Evolutionary conservation across 2,888 invertebrate genomes (phyloP).

Genomic region (Drosophila dives): DNA sequence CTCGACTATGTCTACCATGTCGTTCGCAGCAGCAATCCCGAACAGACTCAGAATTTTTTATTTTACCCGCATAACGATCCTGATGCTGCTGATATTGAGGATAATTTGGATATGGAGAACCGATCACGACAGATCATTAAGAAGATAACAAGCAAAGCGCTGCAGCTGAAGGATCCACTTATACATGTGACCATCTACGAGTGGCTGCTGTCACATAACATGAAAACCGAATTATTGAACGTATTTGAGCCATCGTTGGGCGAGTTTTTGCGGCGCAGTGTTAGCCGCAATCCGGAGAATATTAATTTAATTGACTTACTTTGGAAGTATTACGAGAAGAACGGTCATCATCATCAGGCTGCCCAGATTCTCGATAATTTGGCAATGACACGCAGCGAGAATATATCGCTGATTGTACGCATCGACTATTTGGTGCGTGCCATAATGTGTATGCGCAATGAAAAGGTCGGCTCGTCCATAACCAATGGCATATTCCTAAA

Average conservation of each 20-base stretch:
- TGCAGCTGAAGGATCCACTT: conserved; percentile 92
- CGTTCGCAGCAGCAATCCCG: conserved; percentile 75
- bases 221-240: conserved; percentile 89
- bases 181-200: conserved; percentile 96
- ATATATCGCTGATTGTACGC: conserved; percentile 91
- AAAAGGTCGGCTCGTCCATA: conserved; percentile 90
- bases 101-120: conserved; percentile 60
- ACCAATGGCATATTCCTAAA: conserved; percentile 92
- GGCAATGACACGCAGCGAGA: conserved; percentile 89
- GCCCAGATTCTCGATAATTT: conserved; percentile 95
- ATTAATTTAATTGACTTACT: conserved; percentile 91
- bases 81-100: neutral
- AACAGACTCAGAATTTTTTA: conserved; percentile 66
- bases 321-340: conserved; percentile 98
- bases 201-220: conserved; percentile 93
- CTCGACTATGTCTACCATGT: conserved; percentile 86
- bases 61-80: conserved; percentile 20
- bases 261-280: conserved; percentile 84
- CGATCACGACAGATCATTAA: conserved; percentile 85
- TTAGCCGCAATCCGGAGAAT: conserved; percentile 86
- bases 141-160: conserved; percentile 88
- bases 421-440: conserved; percentile 96
- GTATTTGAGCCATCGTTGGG: conserved; percentile 85
- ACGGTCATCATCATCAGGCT: conserved; percentile 95
- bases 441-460: conserved; percentile 97